Evolutionary conservation across 2,888 invertebrate species (phyloP), one percentile per base, ranked within the genome.

Genomic region (Lepidocyrtinus sp.): DNA sequence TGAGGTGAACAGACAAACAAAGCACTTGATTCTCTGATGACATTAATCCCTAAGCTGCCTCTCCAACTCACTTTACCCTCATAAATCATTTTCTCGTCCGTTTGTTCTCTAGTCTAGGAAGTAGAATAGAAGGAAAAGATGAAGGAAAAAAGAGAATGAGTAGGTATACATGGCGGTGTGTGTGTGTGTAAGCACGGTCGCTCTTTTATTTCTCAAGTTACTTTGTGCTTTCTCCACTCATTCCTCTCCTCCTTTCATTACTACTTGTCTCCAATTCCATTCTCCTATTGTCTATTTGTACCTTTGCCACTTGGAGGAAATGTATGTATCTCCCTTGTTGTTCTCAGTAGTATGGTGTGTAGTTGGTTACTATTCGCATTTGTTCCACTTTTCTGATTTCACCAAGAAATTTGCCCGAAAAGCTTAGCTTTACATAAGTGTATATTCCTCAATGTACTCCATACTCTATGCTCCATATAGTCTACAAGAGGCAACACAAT

Each of bases 21-120:
- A 77, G 71, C 77, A 77, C 77, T 77, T 77, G 77, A 77, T 77
- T 77, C 77, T 77, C 75, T 75, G 81, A 81, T 81, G 81, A 75
- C 81, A 81, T 74, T 81, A 59, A 81, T 81, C 81, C 81, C 74
- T 75, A 67, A 62, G 75, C 75, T 75, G 75, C 75, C 75, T 75
- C 81, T 78, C 68, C 73, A 78, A 81, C 71, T 71, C 75, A 75
- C 71, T 75, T 70, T 75, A 45, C 62, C 72, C 75, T 81, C 81
- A 81, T 81, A 75, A 81, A 81, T 81, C 81, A 81, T 71, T 75
- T 75, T 71, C 80, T 50, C 64, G 67, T 46, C 65, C 67, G 74
- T 74, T 74, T 26, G 26, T 63, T 63, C 63, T 26, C 26, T 63
- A 5, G 12, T 45, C 12, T 45, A 9, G 26, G 17, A 63, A 64